Evolutionary conservation across 2,113 vertebrate species (phyloP).

Genomic region (Apteryx owenii): DNA sequence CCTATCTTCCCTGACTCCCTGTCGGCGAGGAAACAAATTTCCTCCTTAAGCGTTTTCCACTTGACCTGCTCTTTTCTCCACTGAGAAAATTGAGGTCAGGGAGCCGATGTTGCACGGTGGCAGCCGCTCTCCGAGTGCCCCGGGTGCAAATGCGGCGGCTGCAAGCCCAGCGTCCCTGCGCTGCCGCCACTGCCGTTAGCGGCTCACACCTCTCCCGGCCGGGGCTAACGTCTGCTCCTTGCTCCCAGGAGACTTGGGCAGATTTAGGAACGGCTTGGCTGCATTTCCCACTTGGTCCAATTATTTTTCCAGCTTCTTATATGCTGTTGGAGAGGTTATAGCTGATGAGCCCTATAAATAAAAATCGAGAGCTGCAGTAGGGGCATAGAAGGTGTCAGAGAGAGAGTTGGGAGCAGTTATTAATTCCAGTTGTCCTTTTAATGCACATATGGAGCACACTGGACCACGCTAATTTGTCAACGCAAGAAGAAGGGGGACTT

Average conservation of each 20-base stretch:
- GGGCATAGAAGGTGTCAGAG: not conserved
- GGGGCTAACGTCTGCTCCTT: not conserved
- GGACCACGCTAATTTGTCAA: not conserved
- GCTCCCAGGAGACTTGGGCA: not conserved
- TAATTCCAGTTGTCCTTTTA: not conserved
- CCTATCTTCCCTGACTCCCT: slow-evolving; percentile 34
- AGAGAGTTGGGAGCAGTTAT: not conserved
- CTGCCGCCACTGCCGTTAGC: not conserved
- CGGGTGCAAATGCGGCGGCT: not conserved
- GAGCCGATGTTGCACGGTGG: not conserved
- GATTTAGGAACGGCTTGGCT: not conserved
- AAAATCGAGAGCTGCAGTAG: not conserved
- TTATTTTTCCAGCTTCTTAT: slow-evolving; percentile 44
- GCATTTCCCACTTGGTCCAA: slow-evolving; percentile 29
- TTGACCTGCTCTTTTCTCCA: slow-evolving; percentile 75
- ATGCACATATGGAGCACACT: not conserved
- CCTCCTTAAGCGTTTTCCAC: slow-evolving; percentile 74
- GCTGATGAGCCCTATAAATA: not conserved
- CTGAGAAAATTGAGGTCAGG: slow-evolving; percentile 74
- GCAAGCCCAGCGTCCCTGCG: accelerated
- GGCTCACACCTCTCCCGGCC: accelerated
- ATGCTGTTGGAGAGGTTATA: not conserved
- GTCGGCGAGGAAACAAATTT: slow-evolving; percentile 67
- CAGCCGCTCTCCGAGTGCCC: not conserved
- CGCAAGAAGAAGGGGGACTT: not conserved